Base-by-base conservation (phyloP, 1,140 invertebrate genomes). In the Rhagoletis zephyria region DNA sequence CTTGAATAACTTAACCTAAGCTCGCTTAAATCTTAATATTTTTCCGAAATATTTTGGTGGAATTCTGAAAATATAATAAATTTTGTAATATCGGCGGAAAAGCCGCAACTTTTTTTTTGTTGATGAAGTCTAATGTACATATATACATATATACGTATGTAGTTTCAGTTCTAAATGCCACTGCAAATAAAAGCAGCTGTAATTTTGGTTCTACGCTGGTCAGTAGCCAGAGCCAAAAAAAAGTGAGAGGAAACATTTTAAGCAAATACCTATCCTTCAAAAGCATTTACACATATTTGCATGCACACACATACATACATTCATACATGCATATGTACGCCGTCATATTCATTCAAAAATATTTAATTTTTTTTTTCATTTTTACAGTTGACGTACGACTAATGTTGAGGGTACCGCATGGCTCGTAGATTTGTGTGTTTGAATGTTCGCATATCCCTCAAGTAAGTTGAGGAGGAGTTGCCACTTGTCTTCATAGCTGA, bases 401-500 rank as follows among this genome's bases (percentile, higher is more conserved):
- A 45, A 30, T 42, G 70, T n/a, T 45, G 70, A 48, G 70, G 12
- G 45, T 7, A 10, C 40, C 16, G 70, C 14, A 74, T 45, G 30
- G 19, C 19, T 42, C 65, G 19, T 65, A n/a, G 1, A 74, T 74
- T 74, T 48, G 42, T 42, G 7, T 3, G 6, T 81, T 42, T 30
- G 48, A 56, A 10, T 19, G 48, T 51, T 4, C 56, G 6, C 9
- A 9, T 56, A 1, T 56, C 4, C 64, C 10, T 19, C 5, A 67
- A 67, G 1, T 74, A 42, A 48, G 42, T 74, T 74, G 70, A 48
- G 45, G 30, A 74, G 48, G 70, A 74, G 70, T 74, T 74, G 70
- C 45, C 70, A 74, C 70, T 74, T 74, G 70, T 74, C 42, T 74
- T 74, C 70, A 74, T 19, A 74, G 70, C 70, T 74, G 70, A 74